A percentile compares a stretch with the other conserved stretches of the same genome.
phyloP scores from a whole-genome alignment of 2,797 vertebrate genomes.

The Sebastes hubbsi region DNA sequence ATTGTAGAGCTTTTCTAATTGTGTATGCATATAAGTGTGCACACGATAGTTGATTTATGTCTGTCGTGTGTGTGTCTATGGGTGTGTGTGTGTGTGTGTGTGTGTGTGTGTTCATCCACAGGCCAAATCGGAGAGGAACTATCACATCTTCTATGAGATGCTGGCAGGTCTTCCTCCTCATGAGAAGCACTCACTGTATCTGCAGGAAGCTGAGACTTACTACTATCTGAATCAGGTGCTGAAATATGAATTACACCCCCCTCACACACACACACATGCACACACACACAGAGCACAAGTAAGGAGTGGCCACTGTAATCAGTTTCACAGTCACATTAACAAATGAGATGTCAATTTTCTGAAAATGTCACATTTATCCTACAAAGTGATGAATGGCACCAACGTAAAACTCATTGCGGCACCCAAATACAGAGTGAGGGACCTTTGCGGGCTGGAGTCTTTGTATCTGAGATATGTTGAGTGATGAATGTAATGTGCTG shows the following conservation, averaged over 20 bases:
- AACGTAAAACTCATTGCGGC: slow-evolving; percentile 4
- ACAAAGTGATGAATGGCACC: slow-evolving; percentile 32
- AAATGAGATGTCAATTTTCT: slow-evolving; percentile 47
- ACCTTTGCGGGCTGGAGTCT: not conserved
- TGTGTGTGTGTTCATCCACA: slow-evolving; percentile 59
- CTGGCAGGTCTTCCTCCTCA: slow-evolving; percentile 90
- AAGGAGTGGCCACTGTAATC: slow-evolving; percentile 45
- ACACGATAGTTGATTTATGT: not conserved
- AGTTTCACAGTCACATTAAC: slow-evolving; percentile 36
- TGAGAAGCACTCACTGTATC: slow-evolving; percentile 86
- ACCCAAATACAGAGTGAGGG: not conserved
- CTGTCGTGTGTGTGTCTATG: not conserved
- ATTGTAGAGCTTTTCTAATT: not conserved
- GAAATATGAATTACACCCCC: not conserved
- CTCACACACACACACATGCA: not conserved
- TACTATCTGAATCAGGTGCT: slow-evolving; percentile 97
- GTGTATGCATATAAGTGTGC: not conserved
- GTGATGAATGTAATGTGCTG: not conserved
- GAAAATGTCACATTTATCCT: slow-evolving; percentile 41
- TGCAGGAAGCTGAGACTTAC: slow-evolving; percentile 96
- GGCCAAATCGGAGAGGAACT: slow-evolving; percentile 97
- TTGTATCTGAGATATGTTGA: not conserved
- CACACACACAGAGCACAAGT: not conserved
- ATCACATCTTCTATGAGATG: slow-evolving; percentile 98
- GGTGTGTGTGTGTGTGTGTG: not conserved